phyloP scores from a whole-genome alignment of 2,888 invertebrate species.

The Orchesellides sinensis region DNA sequence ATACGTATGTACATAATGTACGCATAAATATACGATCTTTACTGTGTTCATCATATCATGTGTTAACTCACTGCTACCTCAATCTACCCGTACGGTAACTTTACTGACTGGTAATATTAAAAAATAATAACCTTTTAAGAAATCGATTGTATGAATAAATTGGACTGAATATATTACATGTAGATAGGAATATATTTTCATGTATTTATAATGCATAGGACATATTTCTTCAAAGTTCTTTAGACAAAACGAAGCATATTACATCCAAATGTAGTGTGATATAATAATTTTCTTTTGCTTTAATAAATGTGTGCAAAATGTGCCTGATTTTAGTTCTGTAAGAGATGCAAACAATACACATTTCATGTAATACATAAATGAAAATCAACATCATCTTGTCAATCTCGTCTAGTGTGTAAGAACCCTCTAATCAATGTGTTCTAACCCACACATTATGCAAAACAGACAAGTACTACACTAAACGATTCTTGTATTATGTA shows the following conservation, averaged over 20 bases:
- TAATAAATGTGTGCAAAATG: no score
- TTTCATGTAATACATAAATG: conserved; percentile 24
- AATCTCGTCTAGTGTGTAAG: conserved; percentile 35
- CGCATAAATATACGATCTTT: not conserved
- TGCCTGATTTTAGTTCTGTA: no score
- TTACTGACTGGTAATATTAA: conserved; percentile 21
- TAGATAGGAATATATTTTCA: no score
- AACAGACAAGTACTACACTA: not conserved
- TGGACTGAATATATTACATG: no score
- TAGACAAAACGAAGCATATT: no score
- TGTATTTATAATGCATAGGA: no score
- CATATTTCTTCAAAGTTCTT: no score
- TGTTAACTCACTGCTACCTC: not conserved
- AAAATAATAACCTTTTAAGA: not conserved
- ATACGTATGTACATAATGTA: not conserved
- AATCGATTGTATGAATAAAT: conserved; percentile 3
- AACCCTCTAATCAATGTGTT: conserved; percentile 6
- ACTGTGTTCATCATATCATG: not conserved
- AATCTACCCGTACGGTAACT: conserved; percentile 13
- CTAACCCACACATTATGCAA: conserved; percentile 14
- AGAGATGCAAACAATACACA: no score
- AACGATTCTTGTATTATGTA: not conserved
- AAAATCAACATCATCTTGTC: conserved; percentile 53
- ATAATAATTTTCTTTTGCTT: conserved; percentile 20
- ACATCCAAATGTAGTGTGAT: no score